Conservation (phyloP, 2,113 vertebrate species). For the Cynoglossus semilaevis region DNA sequence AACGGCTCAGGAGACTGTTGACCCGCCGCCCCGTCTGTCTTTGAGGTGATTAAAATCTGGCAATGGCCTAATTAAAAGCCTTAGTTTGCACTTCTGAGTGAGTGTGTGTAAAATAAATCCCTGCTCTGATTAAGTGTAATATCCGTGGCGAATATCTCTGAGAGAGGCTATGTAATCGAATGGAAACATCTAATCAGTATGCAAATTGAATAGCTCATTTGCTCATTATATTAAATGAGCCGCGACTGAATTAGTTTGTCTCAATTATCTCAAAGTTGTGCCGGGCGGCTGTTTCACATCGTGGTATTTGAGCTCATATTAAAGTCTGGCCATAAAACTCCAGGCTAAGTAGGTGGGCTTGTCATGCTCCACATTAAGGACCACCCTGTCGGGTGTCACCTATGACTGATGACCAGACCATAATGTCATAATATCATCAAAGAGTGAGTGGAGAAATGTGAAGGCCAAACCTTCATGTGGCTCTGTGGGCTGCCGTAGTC, state of each 20-base stretch:
- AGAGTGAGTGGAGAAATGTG: conserved; percentile 61
- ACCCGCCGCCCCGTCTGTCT: conserved; percentile 67
- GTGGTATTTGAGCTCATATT: conserved; percentile 52
- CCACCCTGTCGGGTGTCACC: conserved; percentile 55
- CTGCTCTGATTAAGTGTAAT: conserved; percentile 72
- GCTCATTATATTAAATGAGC: conserved; percentile 73
- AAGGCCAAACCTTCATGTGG: conserved; percentile 60
- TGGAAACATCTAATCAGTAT: conserved; percentile 66
- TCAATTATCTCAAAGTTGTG: conserved; percentile 70
- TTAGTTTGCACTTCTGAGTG: conserved; percentile 69
- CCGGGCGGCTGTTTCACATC: conserved; percentile 33
- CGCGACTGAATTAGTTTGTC: conserved; percentile 70
- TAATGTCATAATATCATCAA: conserved; percentile 65
- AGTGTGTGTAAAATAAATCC: conserved; percentile 75
- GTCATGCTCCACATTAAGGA: conserved; percentile 34
- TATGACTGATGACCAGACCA: conserved; percentile 57
- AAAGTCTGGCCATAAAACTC: conserved; percentile 24
- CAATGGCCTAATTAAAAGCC: conserved; percentile 71
- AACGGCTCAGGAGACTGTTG: conserved; percentile 54
- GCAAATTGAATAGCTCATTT: conserved; percentile 70
- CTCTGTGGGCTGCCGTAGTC: conserved; percentile 58
- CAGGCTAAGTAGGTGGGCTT: conserved; percentile 38
- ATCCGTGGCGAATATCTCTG: conserved; percentile 55
- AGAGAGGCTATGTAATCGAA: conserved; percentile 42
- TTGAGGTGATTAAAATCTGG: conserved; percentile 66